Evolutionary conservation across 2,113 vertebrate genomes (phyloP).

Genomic region (Elaphurus davidianus): DNA sequence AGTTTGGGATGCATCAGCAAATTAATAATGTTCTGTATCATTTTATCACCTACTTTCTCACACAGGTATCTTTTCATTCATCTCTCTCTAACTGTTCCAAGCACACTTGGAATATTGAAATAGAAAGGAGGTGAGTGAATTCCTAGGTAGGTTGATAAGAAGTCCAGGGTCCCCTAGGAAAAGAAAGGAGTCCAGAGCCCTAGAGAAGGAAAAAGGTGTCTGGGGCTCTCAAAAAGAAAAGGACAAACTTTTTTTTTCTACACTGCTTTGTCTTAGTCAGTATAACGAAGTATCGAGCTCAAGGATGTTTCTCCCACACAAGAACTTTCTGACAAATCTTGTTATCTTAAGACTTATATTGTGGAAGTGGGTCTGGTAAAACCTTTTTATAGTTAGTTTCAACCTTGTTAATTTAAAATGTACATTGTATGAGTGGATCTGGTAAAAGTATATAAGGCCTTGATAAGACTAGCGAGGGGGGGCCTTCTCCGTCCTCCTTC

Average conservation of each 20-base stretch:
- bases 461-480: neutral
- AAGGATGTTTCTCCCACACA: neutral
- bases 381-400: neutral
- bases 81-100: neutral
- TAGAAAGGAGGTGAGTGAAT: neutral
- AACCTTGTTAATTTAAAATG: neutral
- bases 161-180: neutral
- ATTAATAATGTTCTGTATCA: neutral
- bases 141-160: neutral
- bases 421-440: neutral
- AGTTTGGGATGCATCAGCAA: neutral
- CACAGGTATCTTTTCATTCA: neutral
- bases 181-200: neutral
- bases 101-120: neutral
- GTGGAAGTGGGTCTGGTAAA: neutral
- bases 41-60: neutral
- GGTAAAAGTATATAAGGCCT: neutral
- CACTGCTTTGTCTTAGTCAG: neutral
- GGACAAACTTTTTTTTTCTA: neutral
- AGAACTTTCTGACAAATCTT: neutral
- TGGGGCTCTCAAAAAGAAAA: neutral
- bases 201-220: neutral
- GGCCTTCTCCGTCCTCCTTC: neutral
- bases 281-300: neutral
- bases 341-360: neutral